These are phyloP conservation scores for Lampris incognitus DNA, from an alignment of 2,113 vertebrate species.

Conservation along the genomic window DNA sequence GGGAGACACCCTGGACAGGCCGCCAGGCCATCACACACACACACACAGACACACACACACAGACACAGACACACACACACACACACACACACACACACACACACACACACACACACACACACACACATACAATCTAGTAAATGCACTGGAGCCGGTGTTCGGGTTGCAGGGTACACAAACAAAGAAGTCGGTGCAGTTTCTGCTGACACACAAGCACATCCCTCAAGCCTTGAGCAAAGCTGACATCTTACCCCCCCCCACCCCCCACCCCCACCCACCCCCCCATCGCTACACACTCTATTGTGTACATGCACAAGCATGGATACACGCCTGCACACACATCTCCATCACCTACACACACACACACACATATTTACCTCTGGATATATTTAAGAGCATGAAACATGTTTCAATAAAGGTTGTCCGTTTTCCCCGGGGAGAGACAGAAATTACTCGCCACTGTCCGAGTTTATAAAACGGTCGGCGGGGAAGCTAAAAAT, in stretches of 20 bases:
- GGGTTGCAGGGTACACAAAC: background rate
- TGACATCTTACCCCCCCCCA: conserved; percentile 5
- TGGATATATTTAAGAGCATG: background rate
- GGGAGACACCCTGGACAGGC: no score
- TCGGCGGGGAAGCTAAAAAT: conserved; percentile 35
- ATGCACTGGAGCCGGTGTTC: conserved; percentile 16
- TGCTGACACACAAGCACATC: conserved; percentile 16
- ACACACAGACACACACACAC: no score
- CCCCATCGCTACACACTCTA: background rate
- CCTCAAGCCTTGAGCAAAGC: conserved; percentile 28
- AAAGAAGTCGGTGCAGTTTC: background rate
- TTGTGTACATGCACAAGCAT: conserved; percentile 26
- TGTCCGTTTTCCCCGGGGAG: no score
- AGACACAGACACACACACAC: no score
- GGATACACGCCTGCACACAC: conserved; percentile 1
- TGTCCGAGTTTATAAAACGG: no score
- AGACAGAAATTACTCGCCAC: no score
- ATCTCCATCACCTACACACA: background rate
- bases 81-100: no score
- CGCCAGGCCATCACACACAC: no score
- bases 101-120: no score
- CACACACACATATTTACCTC: conserved; percentile 17
- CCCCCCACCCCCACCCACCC: background rate
- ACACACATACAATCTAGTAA: background rate
- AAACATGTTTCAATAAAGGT: no score